These are phyloP conservation scores for Vandiemenella viatica DNA, from an alignment of 2,888 invertebrate species.

Conservation along the genomic window DNA sequence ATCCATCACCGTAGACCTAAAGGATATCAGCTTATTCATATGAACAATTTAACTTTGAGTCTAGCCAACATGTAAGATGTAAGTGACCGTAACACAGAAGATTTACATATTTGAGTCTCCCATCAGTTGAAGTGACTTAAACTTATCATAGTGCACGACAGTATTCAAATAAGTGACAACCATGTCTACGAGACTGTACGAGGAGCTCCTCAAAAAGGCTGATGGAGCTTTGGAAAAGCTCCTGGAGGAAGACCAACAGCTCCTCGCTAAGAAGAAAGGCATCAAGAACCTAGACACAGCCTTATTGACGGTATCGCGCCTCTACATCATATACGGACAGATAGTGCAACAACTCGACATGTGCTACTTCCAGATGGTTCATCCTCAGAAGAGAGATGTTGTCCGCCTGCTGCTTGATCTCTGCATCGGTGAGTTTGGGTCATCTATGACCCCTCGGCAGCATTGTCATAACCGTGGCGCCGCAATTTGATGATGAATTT, in stretches of 20 bases:
- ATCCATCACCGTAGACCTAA: too few relatives aligned
- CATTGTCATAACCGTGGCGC: too few relatives aligned
- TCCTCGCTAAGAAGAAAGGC: neutral
- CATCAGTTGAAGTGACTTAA: too few relatives aligned
- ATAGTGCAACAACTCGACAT: constrained; percentile 40
- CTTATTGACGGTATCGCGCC: constrained; percentile 32
- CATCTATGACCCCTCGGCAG: too few relatives aligned
- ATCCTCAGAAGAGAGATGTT: constrained; percentile 40
- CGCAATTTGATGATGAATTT: too few relatives aligned
- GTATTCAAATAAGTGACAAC: too few relatives aligned
- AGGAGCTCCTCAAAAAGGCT: neutral
- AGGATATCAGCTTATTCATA: too few relatives aligned
- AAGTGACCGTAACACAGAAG: too few relatives aligned
- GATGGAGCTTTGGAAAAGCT: neutral
- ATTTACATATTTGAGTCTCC: too few relatives aligned
- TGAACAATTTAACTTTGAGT: too few relatives aligned
- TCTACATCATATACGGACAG: constrained; percentile 29
- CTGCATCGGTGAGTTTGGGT: constrained; percentile 8
- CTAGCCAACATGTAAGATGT: too few relatives aligned
- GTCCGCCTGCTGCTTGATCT: constrained; percentile 38
- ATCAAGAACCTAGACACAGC: neutral
- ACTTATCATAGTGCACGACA: too few relatives aligned
- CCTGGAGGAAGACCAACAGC: neutral
- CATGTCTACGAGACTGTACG: neutral
- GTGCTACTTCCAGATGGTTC: constrained; percentile 46